Conservation (phyloP, 2,113 vertebrate species). For the Dasypus novemcinctus region DNA sequence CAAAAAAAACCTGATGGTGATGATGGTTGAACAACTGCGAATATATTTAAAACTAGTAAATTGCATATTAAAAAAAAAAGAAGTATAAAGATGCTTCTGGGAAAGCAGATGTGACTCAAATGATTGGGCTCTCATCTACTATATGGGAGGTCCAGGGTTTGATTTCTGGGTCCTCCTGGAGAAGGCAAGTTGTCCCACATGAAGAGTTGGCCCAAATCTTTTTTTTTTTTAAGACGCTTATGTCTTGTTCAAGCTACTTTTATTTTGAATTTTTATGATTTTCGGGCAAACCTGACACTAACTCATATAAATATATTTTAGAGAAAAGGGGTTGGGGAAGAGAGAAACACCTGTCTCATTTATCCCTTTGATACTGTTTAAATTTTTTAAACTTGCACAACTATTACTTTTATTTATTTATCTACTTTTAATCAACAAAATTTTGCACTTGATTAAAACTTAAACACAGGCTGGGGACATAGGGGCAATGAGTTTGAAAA, state of each 20-base stretch:
- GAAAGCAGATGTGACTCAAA: too few species aligned
- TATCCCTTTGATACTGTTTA: neutral
- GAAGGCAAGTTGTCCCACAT: too few species aligned
- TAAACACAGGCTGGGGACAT: neutral
- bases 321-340: neutral
- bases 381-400: neutral
- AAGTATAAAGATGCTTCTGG: too few species aligned
- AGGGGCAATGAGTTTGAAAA: neutral
- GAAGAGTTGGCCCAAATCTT: too few species aligned
- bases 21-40: too few species aligned
- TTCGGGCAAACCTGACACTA: neutral
- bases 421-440: neutral
- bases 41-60: too few species aligned
- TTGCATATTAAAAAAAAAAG: too few species aligned
- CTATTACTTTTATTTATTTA: neutral
- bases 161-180: too few species aligned
- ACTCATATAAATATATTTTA: neutral
- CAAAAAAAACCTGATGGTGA: too few species aligned
- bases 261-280: neutral
- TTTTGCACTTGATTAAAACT: neutral
- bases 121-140: too few species aligned
- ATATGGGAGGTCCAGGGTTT: too few species aligned
- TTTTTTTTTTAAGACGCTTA: too few species aligned
- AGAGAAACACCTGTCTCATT: neutral
- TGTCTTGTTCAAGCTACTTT: neutral